These are phyloP conservation scores for Streptopelia turtur DNA, from an alignment of 2,797 vertebrate genomes.

Conservation along the genomic window DNA sequence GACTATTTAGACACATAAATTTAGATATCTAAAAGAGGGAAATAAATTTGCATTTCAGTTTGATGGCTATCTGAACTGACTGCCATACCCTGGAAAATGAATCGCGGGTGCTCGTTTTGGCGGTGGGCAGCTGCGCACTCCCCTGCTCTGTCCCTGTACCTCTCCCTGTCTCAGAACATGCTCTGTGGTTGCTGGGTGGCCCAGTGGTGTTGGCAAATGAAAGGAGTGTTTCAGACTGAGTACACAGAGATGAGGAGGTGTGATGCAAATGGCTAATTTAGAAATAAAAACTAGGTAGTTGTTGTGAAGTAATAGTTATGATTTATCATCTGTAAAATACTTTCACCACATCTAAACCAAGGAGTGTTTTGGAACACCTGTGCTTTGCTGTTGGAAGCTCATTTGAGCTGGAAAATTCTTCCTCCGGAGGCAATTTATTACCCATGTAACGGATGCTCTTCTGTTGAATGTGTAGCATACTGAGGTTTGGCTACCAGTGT, in stretches of 20 bases:
- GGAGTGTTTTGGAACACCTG: conserved; percentile 44
- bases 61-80: neutral
- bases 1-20: neutral
- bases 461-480: conserved; percentile 18
- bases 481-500: conserved; percentile 39
- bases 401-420: conserved; percentile 37
- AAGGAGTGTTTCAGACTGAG: neutral
- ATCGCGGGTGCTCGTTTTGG: rapidly evolving
- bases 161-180: neutral
- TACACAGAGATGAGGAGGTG: neutral
- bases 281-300: conserved; percentile 36
- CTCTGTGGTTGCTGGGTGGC: neutral
- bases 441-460: conserved; percentile 17
- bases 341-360: conserved; percentile 40
- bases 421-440: conserved; percentile 34
- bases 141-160: neutral
- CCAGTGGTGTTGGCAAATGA: neutral
- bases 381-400: conserved; percentile 29
- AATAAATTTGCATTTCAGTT: neutral
- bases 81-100: neutral
- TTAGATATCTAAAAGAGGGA: neutral
- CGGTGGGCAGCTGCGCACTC: rapidly evolving
- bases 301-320: conserved; percentile 14
- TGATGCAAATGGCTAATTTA: neutral
- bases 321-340: conserved; percentile 57